Evolutionary conservation across 2,113 vertebrate genomes (phyloP), one percentile per base, ranked within the genome.

Genomic region (Butorides virescens): DNA sequence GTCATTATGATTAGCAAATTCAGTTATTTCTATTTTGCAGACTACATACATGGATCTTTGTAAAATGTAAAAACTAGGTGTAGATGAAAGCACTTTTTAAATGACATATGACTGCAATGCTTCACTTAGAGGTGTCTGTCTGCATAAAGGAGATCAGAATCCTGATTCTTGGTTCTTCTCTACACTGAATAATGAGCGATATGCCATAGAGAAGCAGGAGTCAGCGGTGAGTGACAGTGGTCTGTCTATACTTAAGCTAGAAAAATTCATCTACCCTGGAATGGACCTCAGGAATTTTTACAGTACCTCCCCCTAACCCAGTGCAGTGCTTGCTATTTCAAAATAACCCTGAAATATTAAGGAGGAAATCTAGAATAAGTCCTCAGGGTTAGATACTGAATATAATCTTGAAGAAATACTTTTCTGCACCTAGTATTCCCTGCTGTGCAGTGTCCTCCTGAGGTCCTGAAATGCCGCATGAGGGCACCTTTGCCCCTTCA

Each of bases 1-100:
- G 73, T 82, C 90, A 83, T 94, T 92, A 70, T 67, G 62, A 96
- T 96, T 88, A 95, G n/a, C 14, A 95, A 95, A 94, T 93, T 76
- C 75, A 78, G 47, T 88, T 85, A 92, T 87, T 96, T 94, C 70
- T 87, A 10, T 83, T 86, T 94, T 7, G 4, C 27, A 82, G 72
- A 55, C 9, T 74, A 22, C 30, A 49, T 20, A 42, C 29, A 34
- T 5, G 6, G 44, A 39, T 49, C 39, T 91, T 66, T 29, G 17
- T 77, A 56, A 79, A 65, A 62, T 76, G 10, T 62, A 59, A 86
- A 90, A 77, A 79, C 55, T 80, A 72, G 39, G 11, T 67, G 17
- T 47, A 85, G 39, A 76, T 44, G 34, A 72, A 90, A 89, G 30
- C 22, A 50, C 36, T 70, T 93, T 80, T 20, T 55, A 52, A 86